phyloP scores from a whole-genome alignment of 2,888 invertebrate genomes.

The Brachypterus glaber region DNA sequence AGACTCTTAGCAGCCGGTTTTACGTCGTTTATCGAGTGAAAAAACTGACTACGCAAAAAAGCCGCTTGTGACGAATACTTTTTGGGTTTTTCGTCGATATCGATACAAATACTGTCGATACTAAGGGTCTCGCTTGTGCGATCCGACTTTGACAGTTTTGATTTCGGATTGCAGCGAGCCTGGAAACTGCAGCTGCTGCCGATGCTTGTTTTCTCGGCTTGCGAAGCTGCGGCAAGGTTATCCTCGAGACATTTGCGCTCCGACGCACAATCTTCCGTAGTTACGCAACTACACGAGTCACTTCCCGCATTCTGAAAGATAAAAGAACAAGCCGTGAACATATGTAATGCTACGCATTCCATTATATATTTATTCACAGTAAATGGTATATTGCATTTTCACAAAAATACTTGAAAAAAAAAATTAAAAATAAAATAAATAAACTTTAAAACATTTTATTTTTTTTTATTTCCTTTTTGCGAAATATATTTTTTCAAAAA shows the following conservation, averaged over 20 bases:
- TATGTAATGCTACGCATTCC: too few relatives aligned
- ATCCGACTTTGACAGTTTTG: conserved; percentile 23
- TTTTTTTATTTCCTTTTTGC: too few relatives aligned
- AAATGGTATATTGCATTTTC: too few relatives aligned
- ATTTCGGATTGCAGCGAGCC: conserved; percentile 29
- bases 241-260: conserved; percentile 58
- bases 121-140: conserved; percentile 32
- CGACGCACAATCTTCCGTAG: conserved; percentile 47
- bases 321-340: too few relatives aligned
- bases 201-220: conserved; percentile 41
- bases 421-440: too few relatives aligned
- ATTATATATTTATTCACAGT: too few relatives aligned
- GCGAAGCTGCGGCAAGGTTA: conserved; percentile 52
- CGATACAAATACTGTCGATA: conserved; percentile 37
- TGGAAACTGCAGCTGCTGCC: conserved; percentile 40
- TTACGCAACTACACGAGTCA: conserved; percentile 40
- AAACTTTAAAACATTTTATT: too few relatives aligned
- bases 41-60: conserved; percentile 45
- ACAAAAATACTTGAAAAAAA: too few relatives aligned
- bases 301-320: conserved; percentile 37
- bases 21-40: conserved; percentile 37
- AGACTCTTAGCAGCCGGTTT: conserved; percentile 31
- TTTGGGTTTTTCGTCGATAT: conserved; percentile 33
- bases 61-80: conserved; percentile 43
- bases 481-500: too few relatives aligned